Evolutionary conservation across 2,113 vertebrate species (phyloP), one percentile per base, ranked within the genome.

Genomic region (Pteruthius melanotis): DNA sequence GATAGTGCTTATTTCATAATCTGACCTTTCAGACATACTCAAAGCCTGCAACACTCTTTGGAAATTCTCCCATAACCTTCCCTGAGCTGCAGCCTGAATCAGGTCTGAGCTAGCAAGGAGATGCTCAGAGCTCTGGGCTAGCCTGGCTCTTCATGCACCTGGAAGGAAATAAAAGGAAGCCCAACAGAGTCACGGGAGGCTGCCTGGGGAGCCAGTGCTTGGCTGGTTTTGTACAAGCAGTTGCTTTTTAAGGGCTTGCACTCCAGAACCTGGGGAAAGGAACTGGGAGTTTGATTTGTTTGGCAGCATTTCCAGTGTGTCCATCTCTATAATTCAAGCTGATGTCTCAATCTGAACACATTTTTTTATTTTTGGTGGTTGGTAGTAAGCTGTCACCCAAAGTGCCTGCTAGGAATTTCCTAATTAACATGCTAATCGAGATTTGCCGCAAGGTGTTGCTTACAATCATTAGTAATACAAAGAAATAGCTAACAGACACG

Each of bases 391-490:
- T 90, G 84, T 94, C 78, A 79, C 49, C 61, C 61, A 23, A 65
- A 82, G 60, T 54, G 61, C 65, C 90, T 82, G 72, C 33, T 72
- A 83, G 57, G 61, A 95, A 65, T 89, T 91, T 94, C 35, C 68
- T 91, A 72, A 96, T 95, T 95, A 91, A 79, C 89, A 84, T 52
- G 33, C 86, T 96, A 92, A 97, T 91, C 78, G 75, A 94, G 75
- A 70, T 86, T 95, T 4, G 4, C 84, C 87, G 96, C 68, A 76
- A 96, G 91, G 87, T 96, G 89, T 94, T 95, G 87, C 87, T 95
- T 90, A 86, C 87, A 86, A 26, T 88, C 76, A 76, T 94, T 86
- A 87, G 49, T 61, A 96, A 90, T 59, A 93, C 76, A 89, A 92
- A 93, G 75, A 85, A 92, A 56, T 54, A 87, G 54, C 69, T 72